Conservation (phyloP, 2,888 invertebrate genomes). For the Oscheius sp. region DNA sequence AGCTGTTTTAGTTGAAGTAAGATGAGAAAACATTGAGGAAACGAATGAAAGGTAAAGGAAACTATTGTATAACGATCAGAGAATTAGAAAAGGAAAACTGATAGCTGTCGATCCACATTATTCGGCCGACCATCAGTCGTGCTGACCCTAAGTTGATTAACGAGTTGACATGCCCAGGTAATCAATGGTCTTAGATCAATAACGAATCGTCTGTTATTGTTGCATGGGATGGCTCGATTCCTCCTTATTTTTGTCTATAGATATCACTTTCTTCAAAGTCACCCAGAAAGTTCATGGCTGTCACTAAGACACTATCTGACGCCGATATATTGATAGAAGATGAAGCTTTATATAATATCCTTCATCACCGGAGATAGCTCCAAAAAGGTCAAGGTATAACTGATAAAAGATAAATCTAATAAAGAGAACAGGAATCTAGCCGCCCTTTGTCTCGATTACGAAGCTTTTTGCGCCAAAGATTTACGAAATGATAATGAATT, state of each 20-base stretch:
- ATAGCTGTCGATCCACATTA: background rate
- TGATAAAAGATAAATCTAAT: background rate
- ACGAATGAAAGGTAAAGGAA: background rate
- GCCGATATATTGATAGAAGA: too few relatives aligned
- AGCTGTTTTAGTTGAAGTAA: slow-evolving; percentile 20
- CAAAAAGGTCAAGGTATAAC: too few relatives aligned
- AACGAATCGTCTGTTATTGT: too few relatives aligned
- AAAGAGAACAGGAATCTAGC: background rate
- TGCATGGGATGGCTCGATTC: too few relatives aligned
- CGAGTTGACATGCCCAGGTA: slow-evolving; percentile 6
- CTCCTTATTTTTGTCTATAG: too few relatives aligned
- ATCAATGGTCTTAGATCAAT: background rate
- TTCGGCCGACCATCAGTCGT: background rate
- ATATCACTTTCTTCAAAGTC: too few relatives aligned
- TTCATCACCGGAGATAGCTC: too few relatives aligned
- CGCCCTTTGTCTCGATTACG: background rate
- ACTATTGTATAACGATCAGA: background rate
- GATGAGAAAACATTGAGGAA: slow-evolving; percentile 20
- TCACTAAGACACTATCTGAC: too few relatives aligned
- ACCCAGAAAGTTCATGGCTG: too few relatives aligned
- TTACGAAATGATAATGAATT: too few relatives aligned
- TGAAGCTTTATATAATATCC: too few relatives aligned
- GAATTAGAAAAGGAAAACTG: background rate
- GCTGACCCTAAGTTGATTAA: slow-evolving; percentile 21
- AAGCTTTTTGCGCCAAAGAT: too few relatives aligned